A percentile compares a stretch with the other conserved stretches of the same genome.
Evolutionary conservation across 2,113 vertebrate species (phyloP).

Genomic region (Pungitius pungitius): DNA sequence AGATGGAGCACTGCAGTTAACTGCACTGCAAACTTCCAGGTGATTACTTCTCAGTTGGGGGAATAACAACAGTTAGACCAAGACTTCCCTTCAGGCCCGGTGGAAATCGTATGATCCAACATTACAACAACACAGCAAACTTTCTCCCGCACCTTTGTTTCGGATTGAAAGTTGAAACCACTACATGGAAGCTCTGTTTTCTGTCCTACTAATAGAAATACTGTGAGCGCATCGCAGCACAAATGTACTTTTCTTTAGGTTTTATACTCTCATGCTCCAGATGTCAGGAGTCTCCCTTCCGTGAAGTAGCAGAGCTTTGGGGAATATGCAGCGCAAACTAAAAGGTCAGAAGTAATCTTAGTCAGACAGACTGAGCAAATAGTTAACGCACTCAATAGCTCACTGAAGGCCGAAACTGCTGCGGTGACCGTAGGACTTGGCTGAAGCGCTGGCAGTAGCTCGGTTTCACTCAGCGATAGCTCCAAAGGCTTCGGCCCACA

Average conservation of each 20-base stretch:
- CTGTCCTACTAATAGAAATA: conserved; percentile 6
- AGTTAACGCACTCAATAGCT: conserved; percentile 29
- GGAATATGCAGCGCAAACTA: conserved; percentile 31
- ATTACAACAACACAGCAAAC: not conserved
- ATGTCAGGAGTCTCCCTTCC: conserved; percentile 31
- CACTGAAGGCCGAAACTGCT: conserved; percentile 38
- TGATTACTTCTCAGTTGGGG: conserved; percentile 26
- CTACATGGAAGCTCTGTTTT: not conserved
- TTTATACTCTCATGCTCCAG: conserved; percentile 2
- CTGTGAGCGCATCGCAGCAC: conserved; percentile 5
- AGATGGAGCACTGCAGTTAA: conserved; percentile 32
- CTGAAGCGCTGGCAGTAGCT: conserved; percentile 31
- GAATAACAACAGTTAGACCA: conserved; percentile 16
- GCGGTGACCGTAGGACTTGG: conserved; percentile 38
- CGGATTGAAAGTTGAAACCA: conserved; percentile 14
- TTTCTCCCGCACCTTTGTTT: conserved; percentile 12
- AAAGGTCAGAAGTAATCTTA: conserved; percentile 39
- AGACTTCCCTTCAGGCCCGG: conserved; percentile 12
- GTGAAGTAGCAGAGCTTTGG: conserved; percentile 17
- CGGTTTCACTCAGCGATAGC: conserved; percentile 46
- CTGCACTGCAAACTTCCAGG: conserved; percentile 19
- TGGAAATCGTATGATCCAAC: conserved; percentile 33
- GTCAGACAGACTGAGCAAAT: conserved; percentile 63
- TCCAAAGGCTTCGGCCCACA: conserved; percentile 32
- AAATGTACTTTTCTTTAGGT: conserved; percentile 19